Conservation (phyloP, 1,140 invertebrate species). For the Aphelenchoides fujianensis region DNA sequence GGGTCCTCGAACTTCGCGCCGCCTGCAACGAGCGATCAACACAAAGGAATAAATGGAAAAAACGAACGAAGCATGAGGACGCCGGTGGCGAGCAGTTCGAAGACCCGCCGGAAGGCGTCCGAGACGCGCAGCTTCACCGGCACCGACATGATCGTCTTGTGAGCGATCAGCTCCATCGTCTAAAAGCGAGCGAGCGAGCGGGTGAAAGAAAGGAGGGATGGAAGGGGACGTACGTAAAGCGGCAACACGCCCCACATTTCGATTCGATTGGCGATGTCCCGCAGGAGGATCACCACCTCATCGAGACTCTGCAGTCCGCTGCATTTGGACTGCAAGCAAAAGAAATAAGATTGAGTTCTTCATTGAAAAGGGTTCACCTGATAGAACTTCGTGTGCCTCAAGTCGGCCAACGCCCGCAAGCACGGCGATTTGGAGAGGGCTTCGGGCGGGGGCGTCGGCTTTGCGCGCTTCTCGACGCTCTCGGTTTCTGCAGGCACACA, state of each 20-base stretch:
- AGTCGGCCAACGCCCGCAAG: constrained; percentile 96
- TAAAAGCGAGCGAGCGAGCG: not conserved
- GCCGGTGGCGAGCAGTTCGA: constrained; percentile 88
- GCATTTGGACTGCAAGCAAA: not conserved
- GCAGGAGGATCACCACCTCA: constrained; percentile 5
- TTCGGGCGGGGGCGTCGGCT: constrained; percentile 15
- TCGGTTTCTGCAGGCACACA: too few relatives aligned
- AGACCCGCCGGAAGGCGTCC: constrained; percentile 82
- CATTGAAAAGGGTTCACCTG: constrained; percentile 73
- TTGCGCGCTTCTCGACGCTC: not conserved
- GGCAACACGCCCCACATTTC: constrained; percentile 11
- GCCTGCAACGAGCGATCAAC: constrained; percentile 63
- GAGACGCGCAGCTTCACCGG: constrained; percentile 80
- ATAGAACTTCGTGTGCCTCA: constrained; percentile 99
- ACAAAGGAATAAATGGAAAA: constrained; percentile 60
- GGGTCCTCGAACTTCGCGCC: constrained; percentile 81
- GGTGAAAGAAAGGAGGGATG: not conserved
- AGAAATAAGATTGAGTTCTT: too few relatives aligned
- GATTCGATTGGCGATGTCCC: constrained; percentile 8
- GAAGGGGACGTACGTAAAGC: not conserved
- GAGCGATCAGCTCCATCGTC: constrained; percentile 81
- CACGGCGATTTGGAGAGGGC: constrained; percentile 68
- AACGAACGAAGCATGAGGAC: constrained; percentile 78
- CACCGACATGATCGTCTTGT: constrained; percentile 86
- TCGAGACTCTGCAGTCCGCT: not conserved